Evolutionary conservation across 2,113 vertebrate genomes (phyloP).

Genomic region (Salvelinus alpinus): DNA sequence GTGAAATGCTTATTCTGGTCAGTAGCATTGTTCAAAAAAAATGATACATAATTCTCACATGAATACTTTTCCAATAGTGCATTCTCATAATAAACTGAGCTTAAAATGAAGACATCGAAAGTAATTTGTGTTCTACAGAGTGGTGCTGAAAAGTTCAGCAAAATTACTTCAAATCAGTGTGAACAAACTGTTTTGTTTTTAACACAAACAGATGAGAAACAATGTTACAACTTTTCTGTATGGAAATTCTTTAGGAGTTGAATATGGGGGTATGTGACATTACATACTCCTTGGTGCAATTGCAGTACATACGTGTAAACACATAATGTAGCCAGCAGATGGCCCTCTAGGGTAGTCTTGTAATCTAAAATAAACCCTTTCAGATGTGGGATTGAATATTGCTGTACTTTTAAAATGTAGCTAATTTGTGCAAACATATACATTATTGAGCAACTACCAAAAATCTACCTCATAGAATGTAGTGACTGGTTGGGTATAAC

Average conservation of each 20-base stretch:
- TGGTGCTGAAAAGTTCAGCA: not conserved
- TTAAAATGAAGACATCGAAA: not conserved
- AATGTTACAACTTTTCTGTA: constrained; percentile 9
- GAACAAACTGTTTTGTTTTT: too few species aligned
- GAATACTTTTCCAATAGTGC: not conserved
- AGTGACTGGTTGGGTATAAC: not conserved
- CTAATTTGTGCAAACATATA: not conserved
- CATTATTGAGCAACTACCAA: not conserved
- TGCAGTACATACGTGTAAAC: constrained; percentile 51
- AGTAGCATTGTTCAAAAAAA: not conserved
- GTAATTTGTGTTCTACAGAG: not conserved
- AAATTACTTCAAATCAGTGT: too few species aligned
- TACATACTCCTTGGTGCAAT: not conserved
- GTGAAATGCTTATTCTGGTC: not conserved
- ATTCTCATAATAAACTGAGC: not conserved
- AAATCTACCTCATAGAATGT: not conserved
- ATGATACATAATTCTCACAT: not conserved
- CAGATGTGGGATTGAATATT: constrained; percentile 52
- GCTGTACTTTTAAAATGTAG: constrained; percentile 63
- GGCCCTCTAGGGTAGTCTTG: constrained; percentile 61
- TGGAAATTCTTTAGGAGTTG: not conserved
- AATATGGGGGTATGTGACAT: too few species aligned
- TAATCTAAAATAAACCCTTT: constrained; percentile 38
- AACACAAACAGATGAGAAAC: too few species aligned
- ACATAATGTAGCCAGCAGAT: constrained; percentile 58